Evolutionary conservation across 2,888 invertebrate species (phyloP), one percentile per base, ranked within the genome.

Genomic region (Plagodis dolabraria): DNA sequence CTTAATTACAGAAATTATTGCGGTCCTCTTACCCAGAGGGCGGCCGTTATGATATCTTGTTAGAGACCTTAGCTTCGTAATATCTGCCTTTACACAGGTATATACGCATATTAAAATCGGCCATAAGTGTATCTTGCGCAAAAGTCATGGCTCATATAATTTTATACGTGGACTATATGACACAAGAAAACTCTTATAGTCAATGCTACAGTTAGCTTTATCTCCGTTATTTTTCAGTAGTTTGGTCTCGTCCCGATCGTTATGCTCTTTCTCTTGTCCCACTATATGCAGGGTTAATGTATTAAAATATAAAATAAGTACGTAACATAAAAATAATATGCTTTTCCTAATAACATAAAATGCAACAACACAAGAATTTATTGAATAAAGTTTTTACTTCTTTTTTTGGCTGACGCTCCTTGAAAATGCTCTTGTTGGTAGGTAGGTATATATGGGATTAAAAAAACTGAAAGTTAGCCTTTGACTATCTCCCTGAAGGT

Each of bases 1-100:
- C 63, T 64, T 69, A 61, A 67, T 69, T 65, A 60, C 52, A 53
- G 54, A 52, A 65, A 65, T 64, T 65, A 67, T 64, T 64, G 60
- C 61, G 53, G 62, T 56, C 60, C 60, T 62, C 57, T 61, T 43
- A 60, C 55, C 53, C 57, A 35, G 43, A 48, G 53, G 46, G 52
- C 58, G 52, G 59, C 50, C 52, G 56, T 59, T 65, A 57, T 56
- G 61, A 48, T 63, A 63, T 63, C 63, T 63, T 57, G 53, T 53
- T 48, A 53, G 57, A 53, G 48, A 34, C 33, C 45, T 46, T 46
- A 49, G 42, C 47, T 52, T 48, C 6, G 36, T 40, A 40, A 45
- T 45, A 49, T 45, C 45, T 42, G 43, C 59, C 50, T 58, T 68
- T 62, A 60, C 47, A 56, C 53, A 53, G 57, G 63, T 56, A 22